Percentiles rank a stretch among this genome's conserved stretches.
These are phyloP conservation scores for Dendronephthya gigantea DNA, from an alignment of 64 coral and sea anemone species.

Conservation along the genomic window DNA sequence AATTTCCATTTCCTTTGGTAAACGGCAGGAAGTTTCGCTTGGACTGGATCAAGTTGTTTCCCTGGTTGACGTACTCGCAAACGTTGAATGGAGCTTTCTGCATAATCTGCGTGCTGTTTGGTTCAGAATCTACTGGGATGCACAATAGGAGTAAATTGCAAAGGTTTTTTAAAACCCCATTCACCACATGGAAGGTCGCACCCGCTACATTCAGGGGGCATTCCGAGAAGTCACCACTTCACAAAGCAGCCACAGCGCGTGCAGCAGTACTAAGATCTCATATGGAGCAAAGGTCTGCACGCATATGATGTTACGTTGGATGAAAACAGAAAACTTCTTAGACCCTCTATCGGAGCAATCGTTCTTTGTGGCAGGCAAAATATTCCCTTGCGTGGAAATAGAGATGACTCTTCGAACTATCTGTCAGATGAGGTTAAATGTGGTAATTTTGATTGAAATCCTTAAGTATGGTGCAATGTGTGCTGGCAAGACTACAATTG, in stretches of 20 bases:
- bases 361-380: too few relatives aligned
- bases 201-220: too few relatives aligned
- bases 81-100: conserved; percentile 26
- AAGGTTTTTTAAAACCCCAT: conserved; percentile 5
- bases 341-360: neutral
- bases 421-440: conserved; percentile 17
- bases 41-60: conserved; percentile 14
- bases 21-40: conserved; percentile 19
- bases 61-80: conserved; percentile 25
- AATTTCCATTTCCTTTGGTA: neutral
- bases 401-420: conserved; percentile 17
- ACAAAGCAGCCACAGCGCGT: too few relatives aligned
- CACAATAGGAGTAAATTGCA: conserved; percentile 19
- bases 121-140: conserved; percentile 6
- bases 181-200: too few relatives aligned
- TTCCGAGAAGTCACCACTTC: too few relatives aligned
- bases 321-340: neutral
- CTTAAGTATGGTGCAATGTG: conserved; percentile 25
- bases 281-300: too few relatives aligned
- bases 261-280: too few relatives aligned
- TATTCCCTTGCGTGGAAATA: conserved; percentile 21
- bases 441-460: conserved; percentile 30
- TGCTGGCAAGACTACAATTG: neutral
- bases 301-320: neutral
- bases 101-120: conserved; percentile 32